Evolutionary conservation across 2,888 invertebrate genomes (phyloP), one percentile per base, ranked within the genome.

Genomic region (Arge pagana): DNA sequence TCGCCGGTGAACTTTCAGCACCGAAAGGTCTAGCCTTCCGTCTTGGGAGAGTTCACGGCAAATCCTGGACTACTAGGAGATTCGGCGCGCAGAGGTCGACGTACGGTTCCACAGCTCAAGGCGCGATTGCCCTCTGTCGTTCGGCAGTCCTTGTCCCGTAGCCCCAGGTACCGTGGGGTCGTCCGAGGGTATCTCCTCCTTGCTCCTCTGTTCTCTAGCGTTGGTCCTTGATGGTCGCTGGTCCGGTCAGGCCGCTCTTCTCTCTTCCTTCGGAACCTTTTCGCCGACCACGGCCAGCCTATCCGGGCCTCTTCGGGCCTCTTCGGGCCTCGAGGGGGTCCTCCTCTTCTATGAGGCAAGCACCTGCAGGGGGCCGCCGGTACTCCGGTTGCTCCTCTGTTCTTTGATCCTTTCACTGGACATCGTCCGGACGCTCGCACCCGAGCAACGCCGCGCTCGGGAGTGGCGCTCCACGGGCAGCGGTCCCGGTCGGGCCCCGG

Each of bases 291-390:
- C 45, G 19, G 33, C 45, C 45, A 35, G 33, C 24, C 5, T 45
- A 16, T 45, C 35, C 11, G 42, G 45, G 33, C 45, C 33, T 33
- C 33, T 16, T 45, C 13, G 18, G 45, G 45, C 45, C 45, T 31
- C 45, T 7, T 35, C 53, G 58, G 62, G 55, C 60, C 63, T 58
- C 61, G 54, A 56, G 45, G 58, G 62, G 60, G n/a, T 45, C 45
- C 45, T 62, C 60, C 61, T 64, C 59, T 62, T 61, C 70, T 71
- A 71, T 63, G 64, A 68, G 76, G 81, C 81, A 74, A 85, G 80
- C 79, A 81, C 81, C 79, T 84, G 80, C 76, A 82, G 80, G 74
- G 79, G 81, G 81, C 80, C 75, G 77, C 77, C 80, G 66, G 63
- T 63, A 63, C 68, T 70, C 79, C 82, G 79, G 80, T 82, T 81